Conservation (phyloP, 2,797 vertebrate genomes). For the Choloepus didactylus region DNA sequence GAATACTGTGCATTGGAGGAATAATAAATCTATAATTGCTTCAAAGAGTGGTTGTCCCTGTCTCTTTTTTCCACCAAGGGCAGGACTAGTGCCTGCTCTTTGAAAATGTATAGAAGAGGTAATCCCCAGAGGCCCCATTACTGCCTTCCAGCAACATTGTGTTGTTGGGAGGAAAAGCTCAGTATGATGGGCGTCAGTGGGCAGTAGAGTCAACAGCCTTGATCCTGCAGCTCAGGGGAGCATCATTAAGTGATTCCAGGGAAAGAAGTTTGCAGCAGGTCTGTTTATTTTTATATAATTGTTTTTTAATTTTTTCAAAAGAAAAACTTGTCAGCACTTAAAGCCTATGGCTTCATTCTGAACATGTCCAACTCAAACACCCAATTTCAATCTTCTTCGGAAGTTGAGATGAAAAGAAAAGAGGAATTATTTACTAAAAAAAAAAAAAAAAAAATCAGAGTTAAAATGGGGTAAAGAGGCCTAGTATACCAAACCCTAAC, state of each 20-base stretch:
- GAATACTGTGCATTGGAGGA: slow-evolving; percentile 43
- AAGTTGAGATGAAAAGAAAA: slow-evolving; percentile 19
- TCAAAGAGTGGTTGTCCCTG: slow-evolving; percentile 74
- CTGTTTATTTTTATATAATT: not conserved
- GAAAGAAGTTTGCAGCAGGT: not conserved
- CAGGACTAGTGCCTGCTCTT: slow-evolving; percentile 6
- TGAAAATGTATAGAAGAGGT: not conserved
- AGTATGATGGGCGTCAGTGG: fast-evolving
- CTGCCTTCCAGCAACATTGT: not conserved
- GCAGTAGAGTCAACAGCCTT: fast-evolving
- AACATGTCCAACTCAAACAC: slow-evolving; percentile 21
- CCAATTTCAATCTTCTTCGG: not conserved
- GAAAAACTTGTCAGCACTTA: not conserved
- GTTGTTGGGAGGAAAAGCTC: not conserved
- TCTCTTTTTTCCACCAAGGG: slow-evolving; percentile 70
- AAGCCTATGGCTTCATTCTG: not conserved
- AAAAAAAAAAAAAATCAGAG: not conserved
- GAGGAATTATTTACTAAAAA: slow-evolving; percentile 9
- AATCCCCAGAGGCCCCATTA: not conserved
- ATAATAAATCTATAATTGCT: slow-evolving; percentile 78
- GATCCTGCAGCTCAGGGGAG: not conserved
- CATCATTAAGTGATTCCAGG: not conserved
- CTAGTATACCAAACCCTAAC: not conserved
- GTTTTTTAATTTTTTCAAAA: slow-evolving; percentile 11
- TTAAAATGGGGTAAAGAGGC: not conserved